Conservation (phyloP, 2,888 invertebrate genomes). For the Mesochorus sp. region DNA sequence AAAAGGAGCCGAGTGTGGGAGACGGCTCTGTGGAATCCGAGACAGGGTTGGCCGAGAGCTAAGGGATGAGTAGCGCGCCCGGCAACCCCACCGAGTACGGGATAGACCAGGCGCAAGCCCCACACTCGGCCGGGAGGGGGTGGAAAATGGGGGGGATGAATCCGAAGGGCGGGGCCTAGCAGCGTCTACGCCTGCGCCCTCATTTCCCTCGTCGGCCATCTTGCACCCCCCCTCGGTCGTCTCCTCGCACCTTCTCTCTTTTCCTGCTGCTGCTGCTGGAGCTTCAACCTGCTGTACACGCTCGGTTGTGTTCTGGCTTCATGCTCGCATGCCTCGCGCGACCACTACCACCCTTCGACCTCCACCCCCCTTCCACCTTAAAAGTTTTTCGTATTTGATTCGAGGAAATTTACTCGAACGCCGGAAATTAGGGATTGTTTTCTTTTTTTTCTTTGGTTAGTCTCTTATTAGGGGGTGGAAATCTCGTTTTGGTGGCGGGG, state of each 20-base stretch:
- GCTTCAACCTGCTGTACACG: not conserved
- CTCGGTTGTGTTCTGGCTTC: conserved; percentile 48
- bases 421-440: too few relatives aligned
- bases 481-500: too few relatives aligned
- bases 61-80: conserved; percentile 65
- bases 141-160: conserved; percentile 38
- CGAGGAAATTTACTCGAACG: too few relatives aligned
- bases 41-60: conserved; percentile 61
- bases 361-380: too few relatives aligned
- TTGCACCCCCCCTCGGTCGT: conserved; percentile 65
- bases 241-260: not conserved
- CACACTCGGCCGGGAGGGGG: too few relatives aligned
- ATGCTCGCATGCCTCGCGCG: conserved; percentile 72
- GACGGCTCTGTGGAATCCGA: too few relatives aligned
- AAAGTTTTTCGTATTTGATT: too few relatives aligned
- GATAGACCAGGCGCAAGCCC: too few relatives aligned
- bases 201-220: conserved; percentile 74
- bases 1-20: conserved; percentile 52
- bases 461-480: too few relatives aligned
- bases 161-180: conserved; percentile 62
- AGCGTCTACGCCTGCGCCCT: conserved; percentile 72
- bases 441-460: too few relatives aligned
- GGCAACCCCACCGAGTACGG: conserved; percentile 34
- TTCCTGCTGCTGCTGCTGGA: not conserved
- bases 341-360: too few relatives aligned